Conservation (phyloP, 2,888 invertebrate species). For the Carcina quercana region DNA sequence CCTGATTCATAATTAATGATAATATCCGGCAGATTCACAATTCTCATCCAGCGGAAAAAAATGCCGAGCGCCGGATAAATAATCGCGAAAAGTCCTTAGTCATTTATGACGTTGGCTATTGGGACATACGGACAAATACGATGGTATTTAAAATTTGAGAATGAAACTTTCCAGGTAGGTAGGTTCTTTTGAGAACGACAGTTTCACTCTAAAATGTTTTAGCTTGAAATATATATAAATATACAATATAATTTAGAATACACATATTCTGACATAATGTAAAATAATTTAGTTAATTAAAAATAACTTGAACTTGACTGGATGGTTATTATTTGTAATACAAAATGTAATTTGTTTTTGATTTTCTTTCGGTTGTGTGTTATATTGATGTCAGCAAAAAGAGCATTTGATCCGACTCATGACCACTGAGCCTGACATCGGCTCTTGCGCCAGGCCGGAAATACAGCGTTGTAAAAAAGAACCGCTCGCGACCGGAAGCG, state of each 20-base stretch:
- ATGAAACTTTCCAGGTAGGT: background rate
- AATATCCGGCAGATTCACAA: conserved; percentile 64
- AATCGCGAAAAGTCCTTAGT: conserved; percentile 49
- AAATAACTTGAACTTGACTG: too few relatives aligned
- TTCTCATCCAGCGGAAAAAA: conserved; percentile 58
- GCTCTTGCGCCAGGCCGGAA: conserved; percentile 55
- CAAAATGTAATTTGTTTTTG: too few relatives aligned
- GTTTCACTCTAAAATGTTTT: too few relatives aligned
- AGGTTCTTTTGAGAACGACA: conserved; percentile 3
- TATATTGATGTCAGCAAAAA: too few relatives aligned
- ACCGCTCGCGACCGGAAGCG: conserved; percentile 57
- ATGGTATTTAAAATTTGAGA: too few relatives aligned
- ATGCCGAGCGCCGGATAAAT: conserved; percentile 50
- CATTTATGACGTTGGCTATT: conserved; percentile 45
- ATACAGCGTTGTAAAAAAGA: conserved; percentile 65
- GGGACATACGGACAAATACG: too few relatives aligned
- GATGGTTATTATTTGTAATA: too few relatives aligned
- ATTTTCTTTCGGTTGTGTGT: too few relatives aligned
- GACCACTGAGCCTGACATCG: conserved; percentile 40
- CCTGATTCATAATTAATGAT: conserved; percentile 69
- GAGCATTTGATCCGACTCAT: conserved; percentile 25
- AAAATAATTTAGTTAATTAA: too few relatives aligned
- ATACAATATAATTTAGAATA: too few relatives aligned
- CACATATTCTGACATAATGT: too few relatives aligned
- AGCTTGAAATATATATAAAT: too few relatives aligned